phyloP scores from a whole-genome alignment of 2,888 invertebrate species.

The Pollenia amentaria region DNA sequence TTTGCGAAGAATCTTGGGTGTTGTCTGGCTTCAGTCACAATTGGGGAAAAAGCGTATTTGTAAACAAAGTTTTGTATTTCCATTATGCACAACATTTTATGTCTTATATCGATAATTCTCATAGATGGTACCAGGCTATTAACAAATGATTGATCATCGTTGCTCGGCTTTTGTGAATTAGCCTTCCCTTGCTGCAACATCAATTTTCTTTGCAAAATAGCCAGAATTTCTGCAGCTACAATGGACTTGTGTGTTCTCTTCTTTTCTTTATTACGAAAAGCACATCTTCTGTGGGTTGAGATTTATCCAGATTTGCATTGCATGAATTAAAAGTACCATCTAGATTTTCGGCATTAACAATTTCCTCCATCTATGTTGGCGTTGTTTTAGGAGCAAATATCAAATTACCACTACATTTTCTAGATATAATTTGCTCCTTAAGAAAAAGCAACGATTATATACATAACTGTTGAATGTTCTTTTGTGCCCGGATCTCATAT shows the following conservation, averaged over 20 bases:
- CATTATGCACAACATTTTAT: slow-evolving; percentile 53
- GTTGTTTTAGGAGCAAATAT: background rate
- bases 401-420: slow-evolving; percentile 31
- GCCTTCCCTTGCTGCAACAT: slow-evolving; percentile 39
- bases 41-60: background rate
- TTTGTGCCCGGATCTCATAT: no score
- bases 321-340: slow-evolving; percentile 1
- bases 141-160: slow-evolving; percentile 52
- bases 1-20: background rate
- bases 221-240: background rate
- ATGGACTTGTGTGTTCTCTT: background rate
- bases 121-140: slow-evolving; percentile 44
- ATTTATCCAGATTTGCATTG: slow-evolving; percentile 1
- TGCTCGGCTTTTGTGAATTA: slow-evolving; percentile 10
- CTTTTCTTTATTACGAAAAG: slow-evolving; percentile 5
- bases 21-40: background rate
- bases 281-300: background rate
- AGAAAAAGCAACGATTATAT: background rate
- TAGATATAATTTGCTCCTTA: slow-evolving; percentile 54
- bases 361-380: slow-evolving; percentile 15
- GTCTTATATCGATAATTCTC: slow-evolving; percentile 40
- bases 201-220: slow-evolving; percentile 12
- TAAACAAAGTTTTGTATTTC: slow-evolving; percentile 42
- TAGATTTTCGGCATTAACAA: background rate
- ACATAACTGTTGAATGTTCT: no score